A percentile compares a stretch with the other conserved stretches of the same genome.
Evolutionary conservation across 2,888 invertebrate genomes (phyloP).

Genomic region (Brenthis hecate): DNA sequence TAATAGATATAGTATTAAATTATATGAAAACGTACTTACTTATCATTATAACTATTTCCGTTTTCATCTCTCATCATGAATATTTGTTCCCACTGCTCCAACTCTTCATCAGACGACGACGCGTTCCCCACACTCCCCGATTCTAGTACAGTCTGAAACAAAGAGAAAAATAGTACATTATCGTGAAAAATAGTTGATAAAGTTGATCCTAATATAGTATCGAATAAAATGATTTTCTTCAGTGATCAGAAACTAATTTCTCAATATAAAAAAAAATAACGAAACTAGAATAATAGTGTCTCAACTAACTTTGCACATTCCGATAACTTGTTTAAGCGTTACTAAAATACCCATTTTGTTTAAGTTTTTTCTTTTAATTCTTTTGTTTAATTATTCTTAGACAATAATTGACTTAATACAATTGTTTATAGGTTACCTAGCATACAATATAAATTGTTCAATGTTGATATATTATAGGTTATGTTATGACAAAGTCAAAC

Average conservation of each 20-base stretch:
- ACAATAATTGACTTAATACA: too few relatives aligned
- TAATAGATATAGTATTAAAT: background rate
- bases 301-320: constrained; percentile 7
- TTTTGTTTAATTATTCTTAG: too few relatives aligned
- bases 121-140: constrained; percentile 84
- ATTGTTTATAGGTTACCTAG: too few relatives aligned
- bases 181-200: constrained; percentile 1
- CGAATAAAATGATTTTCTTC: too few relatives aligned
- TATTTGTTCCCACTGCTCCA: constrained; percentile 90
- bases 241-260: background rate
- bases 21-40: constrained; percentile 58
- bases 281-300: background rate
- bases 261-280: background rate
- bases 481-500: too few relatives aligned
- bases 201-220: background rate
- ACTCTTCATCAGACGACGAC: constrained; percentile 85
- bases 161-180: constrained; percentile 23
- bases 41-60: constrained; percentile 84
- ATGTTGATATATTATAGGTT: too few relatives aligned
- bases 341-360: background rate
- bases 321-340: constrained; percentile 4
- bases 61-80: constrained; percentile 87
- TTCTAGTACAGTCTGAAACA: constrained; percentile 86
- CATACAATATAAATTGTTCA: too few relatives aligned
- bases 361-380: background rate